A percentile compares a stretch with the other conserved stretches of the same genome.
phyloP scores from a whole-genome alignment of 2,888 invertebrate genomes.

The Drosophila helvetica region DNA sequence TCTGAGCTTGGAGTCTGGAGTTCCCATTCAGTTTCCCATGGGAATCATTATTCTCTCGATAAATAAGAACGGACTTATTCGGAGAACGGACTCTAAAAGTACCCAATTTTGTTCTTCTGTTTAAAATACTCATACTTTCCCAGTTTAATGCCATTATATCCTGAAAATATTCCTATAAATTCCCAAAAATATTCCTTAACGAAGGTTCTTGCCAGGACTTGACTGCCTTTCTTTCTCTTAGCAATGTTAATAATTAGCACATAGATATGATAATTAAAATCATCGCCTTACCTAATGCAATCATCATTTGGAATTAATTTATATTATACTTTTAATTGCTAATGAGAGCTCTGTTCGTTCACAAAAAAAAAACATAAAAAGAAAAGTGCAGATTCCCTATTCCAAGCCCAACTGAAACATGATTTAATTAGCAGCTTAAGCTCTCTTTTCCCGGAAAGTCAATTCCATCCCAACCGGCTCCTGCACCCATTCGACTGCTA shows the following conservation, averaged over 20 bases:
- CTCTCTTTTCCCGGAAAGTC: slow-evolving; percentile 14
- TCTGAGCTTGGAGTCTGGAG: too few relatives aligned
- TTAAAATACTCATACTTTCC: too few relatives aligned
- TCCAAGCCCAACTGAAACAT: background rate
- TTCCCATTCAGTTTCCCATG: background rate
- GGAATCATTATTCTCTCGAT: too few relatives aligned
- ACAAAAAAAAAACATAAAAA: slow-evolving; percentile 8
- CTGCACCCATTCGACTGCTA: slow-evolving; percentile 13
- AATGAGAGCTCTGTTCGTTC: slow-evolving; percentile 9
- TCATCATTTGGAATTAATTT: slow-evolving; percentile 15
- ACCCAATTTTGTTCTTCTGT: background rate
- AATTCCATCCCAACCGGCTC: slow-evolving; percentile 12
- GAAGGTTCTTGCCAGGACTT: background rate
- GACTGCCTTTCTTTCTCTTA: too few relatives aligned
- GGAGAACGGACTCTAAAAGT: too few relatives aligned
- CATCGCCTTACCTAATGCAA: background rate
- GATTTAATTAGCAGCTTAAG: slow-evolving; percentile 26
- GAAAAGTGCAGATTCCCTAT: slow-evolving; percentile 18
- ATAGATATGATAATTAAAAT: background rate
- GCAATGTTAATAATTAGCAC: background rate
- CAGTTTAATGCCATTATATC: too few relatives aligned
- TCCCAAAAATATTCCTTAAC: background rate
- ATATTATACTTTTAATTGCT: slow-evolving; percentile 26
- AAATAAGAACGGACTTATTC: too few relatives aligned
- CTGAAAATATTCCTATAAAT: background rate